These are phyloP conservation scores for Siniperca chuatsi DNA, from an alignment of 2,113 vertebrate genomes.

Conservation along the genomic window DNA sequence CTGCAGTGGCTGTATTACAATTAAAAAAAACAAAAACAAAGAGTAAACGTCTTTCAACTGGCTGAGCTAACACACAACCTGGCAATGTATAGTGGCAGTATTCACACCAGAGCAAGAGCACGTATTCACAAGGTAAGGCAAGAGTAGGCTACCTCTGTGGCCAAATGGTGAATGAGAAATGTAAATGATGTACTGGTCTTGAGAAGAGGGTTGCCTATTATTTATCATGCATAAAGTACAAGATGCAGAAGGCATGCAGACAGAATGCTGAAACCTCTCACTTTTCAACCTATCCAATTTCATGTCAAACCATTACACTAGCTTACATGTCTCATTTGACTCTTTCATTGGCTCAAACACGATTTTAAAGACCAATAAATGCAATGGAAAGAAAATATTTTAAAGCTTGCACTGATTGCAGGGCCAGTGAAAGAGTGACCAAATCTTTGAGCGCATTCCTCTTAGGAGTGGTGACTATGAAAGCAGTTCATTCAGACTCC, in stretches of 20 bases:
- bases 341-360: slow-evolving; percentile 82
- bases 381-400: neutral
- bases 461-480: slow-evolving; percentile 76
- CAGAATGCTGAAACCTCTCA: slow-evolving; percentile 50
- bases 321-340: slow-evolving; percentile 61
- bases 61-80: slow-evolving; percentile 42
- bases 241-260: slow-evolving; percentile 84
- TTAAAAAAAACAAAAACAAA: neutral
- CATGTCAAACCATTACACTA: slow-evolving; percentile 55
- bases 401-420: slow-evolving; percentile 24
- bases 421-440: slow-evolving; percentile 85
- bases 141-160: slow-evolving; percentile 23
- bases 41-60: slow-evolving; percentile 18
- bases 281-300: slow-evolving; percentile 32
- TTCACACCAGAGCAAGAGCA: slow-evolving; percentile 50
- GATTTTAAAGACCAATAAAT: slow-evolving; percentile 11
- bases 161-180: slow-evolving; percentile 62
- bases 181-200: slow-evolving; percentile 32
- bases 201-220: slow-evolving; percentile 40
- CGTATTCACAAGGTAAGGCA: slow-evolving; percentile 22
- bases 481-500: slow-evolving; percentile 77
- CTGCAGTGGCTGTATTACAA: slow-evolving; percentile 29
- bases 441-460: slow-evolving; percentile 69
- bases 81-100: slow-evolving; percentile 6
- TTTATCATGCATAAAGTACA: slow-evolving; percentile 78